Evolutionary conservation across 2,113 vertebrate species (phyloP), one percentile per base, ranked within the genome.

Genomic region (Alouatta palliata): DNA sequence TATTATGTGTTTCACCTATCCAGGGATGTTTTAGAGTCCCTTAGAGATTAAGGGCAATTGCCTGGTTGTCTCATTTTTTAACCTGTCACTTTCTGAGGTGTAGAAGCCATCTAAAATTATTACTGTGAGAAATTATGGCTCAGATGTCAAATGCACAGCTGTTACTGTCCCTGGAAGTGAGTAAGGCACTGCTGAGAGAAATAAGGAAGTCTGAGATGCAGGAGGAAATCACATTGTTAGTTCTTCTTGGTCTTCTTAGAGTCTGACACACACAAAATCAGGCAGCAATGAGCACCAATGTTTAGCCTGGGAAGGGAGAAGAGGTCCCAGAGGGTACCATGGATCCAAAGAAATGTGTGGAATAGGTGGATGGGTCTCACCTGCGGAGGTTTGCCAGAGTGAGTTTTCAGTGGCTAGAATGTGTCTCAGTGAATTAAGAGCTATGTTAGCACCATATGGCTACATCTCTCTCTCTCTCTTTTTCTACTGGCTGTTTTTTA

Each of bases 161-260:
- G 17, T n/a, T n/a, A 37, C 35, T 43, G 0, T 70, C 58, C 37
- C 37, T 10, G 37, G 37, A 58, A 77, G 13, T 47, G 20, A 91
- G n/a, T 8, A 37, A 37, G n/a, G 9, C 23, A 17, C 61, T 58
- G 13, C 64, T 77, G 49, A 92, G 75, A 20, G 35, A 47, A n/a
- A 87, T 11, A 6, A 43, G 21, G 2, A 47, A 32, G 45, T 19
- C 3, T 19, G n/a, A 40, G 9, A 10, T 10, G 1, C 1, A 3
- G 56, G 30, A 68, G 23, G 61, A 14, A 76, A 25, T 52, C 2
- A 8, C 2, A 23, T 1, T 61, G 45, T 20, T 52, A 54, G 19
- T 37, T 35, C 35, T 93, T n/a, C 23, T 49, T 52, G 19, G 45
- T 61, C 47, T 40, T 82, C 3, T 30, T 30, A 25, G 25, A 68